Conservation (phyloP, 2,113 vertebrate species). For the Pterocles gutturalis region DNA sequence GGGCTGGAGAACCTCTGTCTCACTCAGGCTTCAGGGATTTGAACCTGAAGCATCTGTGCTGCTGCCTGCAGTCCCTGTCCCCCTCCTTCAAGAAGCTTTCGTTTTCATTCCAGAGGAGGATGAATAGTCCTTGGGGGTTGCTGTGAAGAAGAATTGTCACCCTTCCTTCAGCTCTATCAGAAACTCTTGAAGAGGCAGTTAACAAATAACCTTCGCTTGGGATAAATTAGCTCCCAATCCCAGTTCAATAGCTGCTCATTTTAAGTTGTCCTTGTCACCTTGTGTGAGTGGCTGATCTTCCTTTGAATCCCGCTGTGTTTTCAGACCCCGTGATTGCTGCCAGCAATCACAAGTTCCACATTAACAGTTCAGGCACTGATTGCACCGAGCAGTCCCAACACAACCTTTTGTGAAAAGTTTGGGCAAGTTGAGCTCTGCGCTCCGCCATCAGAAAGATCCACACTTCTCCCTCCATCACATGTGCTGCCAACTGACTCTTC, state of each 20-base stretch:
- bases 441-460: background rate
- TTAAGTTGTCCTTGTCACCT: background rate
- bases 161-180: background rate
- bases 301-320: background rate
- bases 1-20: background rate
- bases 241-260: background rate
- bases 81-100: background rate
- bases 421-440: rapidly evolving
- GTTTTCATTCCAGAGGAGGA: background rate
- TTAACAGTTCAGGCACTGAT: background rate
- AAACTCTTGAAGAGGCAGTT: background rate
- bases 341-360: background rate
- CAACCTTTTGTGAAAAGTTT: background rate
- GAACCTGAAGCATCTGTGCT: background rate
- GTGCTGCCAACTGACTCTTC: background rate
- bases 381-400: background rate
- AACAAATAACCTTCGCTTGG: background rate
- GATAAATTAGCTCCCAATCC: slow-evolving; percentile 17
- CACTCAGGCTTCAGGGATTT: background rate
- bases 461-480: background rate
- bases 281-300: background rate
- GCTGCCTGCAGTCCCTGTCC: background rate
- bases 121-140: background rate
- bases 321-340: background rate
- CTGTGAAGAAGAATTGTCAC: background rate